Evolutionary conservation across 2,888 invertebrate genomes (phyloP), one percentile per base, ranked within the genome.

Genomic region (Myopa testacea): DNA sequence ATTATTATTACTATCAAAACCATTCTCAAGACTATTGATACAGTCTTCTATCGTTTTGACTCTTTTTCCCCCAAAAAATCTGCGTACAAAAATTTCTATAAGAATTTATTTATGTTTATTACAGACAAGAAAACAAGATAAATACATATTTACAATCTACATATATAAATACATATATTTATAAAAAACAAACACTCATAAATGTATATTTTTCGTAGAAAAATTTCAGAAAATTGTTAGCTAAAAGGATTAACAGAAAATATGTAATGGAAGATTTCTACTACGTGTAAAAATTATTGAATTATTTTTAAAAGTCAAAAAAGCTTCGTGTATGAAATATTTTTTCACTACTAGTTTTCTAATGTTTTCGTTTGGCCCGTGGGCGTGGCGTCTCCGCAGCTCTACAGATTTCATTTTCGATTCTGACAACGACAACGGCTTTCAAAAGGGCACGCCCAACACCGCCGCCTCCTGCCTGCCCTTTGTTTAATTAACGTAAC

Each of bases 221-320:
- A 55, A 75, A 52, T 52, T 70, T 55, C 6, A 65, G 63, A 10
- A 63, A 38, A 58, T 62, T 40, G 16, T 63, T 63, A 19, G 37
- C 26, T 26, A 63, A 40, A 55, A 45, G 40, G 26, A 40, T 55
- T 40, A 45, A 62, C 14, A 45, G 38, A 58, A 62, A 72, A 60
- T 19, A 60, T 40, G 62, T 55, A 55, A 38, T 38, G 10, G 16
- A 58, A 67, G 26, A 75, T n/a, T 58, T 16, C 45, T 16, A 50
- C 68, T 68, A 40, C 70, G 50, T 68, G 75, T 68, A 60, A 45
- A 74, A 58, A 34, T 75, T 75, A 75, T 75, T 75, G 75, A 75
- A 75, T 75, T 75, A 75, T 75, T 75, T 75, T 75, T 75, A 75
- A 73, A 69, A 34, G 68, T 75, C 75, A 68, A 69, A 62, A 67